Percentiles rank a stretch among this genome's conserved stretches.
These are phyloP conservation scores for Pecten maximus DNA, from an alignment of 2,888 invertebrate species.

Conservation along the genomic window DNA sequence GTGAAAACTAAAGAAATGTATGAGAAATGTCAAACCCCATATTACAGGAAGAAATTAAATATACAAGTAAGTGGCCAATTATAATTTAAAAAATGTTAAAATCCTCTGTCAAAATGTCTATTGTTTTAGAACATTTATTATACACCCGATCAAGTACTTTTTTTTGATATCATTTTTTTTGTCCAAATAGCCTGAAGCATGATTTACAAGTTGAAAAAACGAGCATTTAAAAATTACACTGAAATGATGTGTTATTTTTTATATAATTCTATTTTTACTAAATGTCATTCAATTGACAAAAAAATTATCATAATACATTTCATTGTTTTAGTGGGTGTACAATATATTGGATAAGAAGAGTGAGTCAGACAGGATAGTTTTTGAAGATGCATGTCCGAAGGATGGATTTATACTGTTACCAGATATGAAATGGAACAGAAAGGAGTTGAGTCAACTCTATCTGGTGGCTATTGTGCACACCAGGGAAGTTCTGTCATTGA, in stretches of 20 bases:
- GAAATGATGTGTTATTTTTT: too few relatives aligned
- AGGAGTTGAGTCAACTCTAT: conserved; percentile 90
- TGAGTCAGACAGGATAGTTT: conserved; percentile 93
- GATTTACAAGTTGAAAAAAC: too few relatives aligned
- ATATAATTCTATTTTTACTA: too few relatives aligned
- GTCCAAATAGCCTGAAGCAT: too few relatives aligned
- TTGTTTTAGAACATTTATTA: not conserved
- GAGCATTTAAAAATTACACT: too few relatives aligned
- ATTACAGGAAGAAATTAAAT: conserved; percentile 87
- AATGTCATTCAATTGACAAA: too few relatives aligned
- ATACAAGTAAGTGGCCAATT: conserved; percentile 87
- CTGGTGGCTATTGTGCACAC: conserved; percentile 90
- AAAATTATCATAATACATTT: too few relatives aligned
- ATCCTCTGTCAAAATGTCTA: not conserved
- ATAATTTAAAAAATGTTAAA: not conserved
- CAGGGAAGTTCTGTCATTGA: conserved; percentile 90
- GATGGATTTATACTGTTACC: conserved; percentile 90
- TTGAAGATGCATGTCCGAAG: conserved; percentile 89
- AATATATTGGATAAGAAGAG: conserved; percentile 96
- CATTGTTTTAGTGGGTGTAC: conserved; percentile 93
- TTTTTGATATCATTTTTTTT: too few relatives aligned
- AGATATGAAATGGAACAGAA: conserved; percentile 98
- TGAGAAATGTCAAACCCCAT: conserved; percentile 89
- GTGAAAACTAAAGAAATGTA: conserved; percentile 94
- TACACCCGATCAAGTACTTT: too few relatives aligned